Evolutionary conservation across 2,888 invertebrate genomes (phyloP), one percentile per base, ranked within the genome.

Genomic region (Cinara cedri): DNA sequence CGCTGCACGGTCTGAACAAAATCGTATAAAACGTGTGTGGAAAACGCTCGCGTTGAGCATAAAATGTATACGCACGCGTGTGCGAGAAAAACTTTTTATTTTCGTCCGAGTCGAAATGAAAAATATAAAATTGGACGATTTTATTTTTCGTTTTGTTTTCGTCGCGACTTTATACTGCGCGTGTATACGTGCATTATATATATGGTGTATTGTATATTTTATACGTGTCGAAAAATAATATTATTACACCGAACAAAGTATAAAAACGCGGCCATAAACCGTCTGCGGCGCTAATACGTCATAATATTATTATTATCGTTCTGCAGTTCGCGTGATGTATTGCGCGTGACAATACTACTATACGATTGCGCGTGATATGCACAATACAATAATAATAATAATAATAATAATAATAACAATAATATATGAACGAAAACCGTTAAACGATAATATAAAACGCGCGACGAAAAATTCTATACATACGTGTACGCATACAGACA

Each of bases 371-470:
- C 66, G 49, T 68, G 19, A 60, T 34, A 34, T 34, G n/a, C n/a
- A n/a, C n/a, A n/a, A n/a, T n/a, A n/a, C n/a, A n/a, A n/a, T n/a
- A n/a, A n/a, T n/a, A n/a, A n/a, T n/a, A n/a, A n/a, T n/a, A n/a
- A n/a, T n/a, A n/a, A n/a, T n/a, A n/a, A n/a, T n/a, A n/a, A n/a
- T n/a, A n/a, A n/a, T n/a, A n/a, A 34, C 6, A 34, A 3, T 46
- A 10, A 13, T 26, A 26, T 62, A 68, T 65, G 63, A 51, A 74
- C 63, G 34, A 65, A 65, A 46, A 78, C 68, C 26, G 76, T 78
- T 68, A 68, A 78, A 78, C 68, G 68, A 78, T 78, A 78, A 34
- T 34, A 34, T 4, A 4, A 78, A 78, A 78, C 60, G 55, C 66
- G 66, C 46, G 57, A n/a, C n/a, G n/a, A n/a, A n/a, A n/a, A n/a